phyloP scores from a whole-genome alignment of 2,888 invertebrate species.

The Drosophila vallismaia region DNA sequence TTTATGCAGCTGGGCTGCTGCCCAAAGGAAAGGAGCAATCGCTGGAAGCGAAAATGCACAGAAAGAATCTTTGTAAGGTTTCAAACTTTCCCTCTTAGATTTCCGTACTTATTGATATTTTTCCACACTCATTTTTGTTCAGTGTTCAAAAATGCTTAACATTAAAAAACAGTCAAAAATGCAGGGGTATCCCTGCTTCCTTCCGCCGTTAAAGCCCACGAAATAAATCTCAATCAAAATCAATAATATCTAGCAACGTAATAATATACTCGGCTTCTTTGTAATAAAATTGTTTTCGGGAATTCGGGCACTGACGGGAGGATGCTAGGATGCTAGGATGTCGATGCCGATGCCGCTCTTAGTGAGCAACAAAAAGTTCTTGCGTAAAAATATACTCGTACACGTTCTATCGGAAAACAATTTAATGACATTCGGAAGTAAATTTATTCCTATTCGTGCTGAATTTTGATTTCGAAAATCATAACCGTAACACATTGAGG shows the following conservation, averaged over 20 bases:
- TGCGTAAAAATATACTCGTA: conserved; percentile 78
- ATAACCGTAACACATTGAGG: conserved; percentile 74
- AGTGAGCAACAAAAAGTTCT: conserved; percentile 49
- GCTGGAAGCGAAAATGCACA: background rate
- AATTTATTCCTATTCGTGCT: conserved; percentile 81
- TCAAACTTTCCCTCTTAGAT: no score
- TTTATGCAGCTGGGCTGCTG: conserved; percentile 58
- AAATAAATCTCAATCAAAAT: conserved; percentile 80
- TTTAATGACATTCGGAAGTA: conserved; percentile 83
- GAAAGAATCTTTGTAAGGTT: background rate
- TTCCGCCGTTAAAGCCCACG: background rate
- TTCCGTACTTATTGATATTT: no score
- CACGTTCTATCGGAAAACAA: conserved; percentile 82
- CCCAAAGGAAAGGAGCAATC: background rate
- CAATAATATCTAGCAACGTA: conserved; percentile 79
- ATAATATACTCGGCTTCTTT: conserved; percentile 61
- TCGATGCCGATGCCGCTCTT: conserved; percentile 7
- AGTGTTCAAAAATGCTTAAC: no score
- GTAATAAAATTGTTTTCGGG: background rate
- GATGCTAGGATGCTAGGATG: conserved; percentile 28
- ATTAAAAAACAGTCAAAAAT: no score
- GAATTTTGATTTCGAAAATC: conserved; percentile 82
- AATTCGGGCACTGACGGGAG: background rate
- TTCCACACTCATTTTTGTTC: no score
- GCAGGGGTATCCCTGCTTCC: no score